These are phyloP conservation scores for Antheraea pernyi DNA, from an alignment of 1,140 invertebrate species.

Conservation along the genomic window DNA sequence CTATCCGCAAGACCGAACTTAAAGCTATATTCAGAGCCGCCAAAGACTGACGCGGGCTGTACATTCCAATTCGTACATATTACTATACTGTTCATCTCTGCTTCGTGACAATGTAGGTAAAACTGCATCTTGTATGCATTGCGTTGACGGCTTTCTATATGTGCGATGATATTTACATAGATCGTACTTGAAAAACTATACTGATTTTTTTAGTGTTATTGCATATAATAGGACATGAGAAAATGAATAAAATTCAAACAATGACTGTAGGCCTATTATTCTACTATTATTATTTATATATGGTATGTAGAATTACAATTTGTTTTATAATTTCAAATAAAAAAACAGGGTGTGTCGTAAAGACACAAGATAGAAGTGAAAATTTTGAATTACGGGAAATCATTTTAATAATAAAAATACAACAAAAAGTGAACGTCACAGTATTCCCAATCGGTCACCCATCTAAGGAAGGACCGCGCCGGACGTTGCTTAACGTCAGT, in stretches of 20 bases:
- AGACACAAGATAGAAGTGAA: no score
- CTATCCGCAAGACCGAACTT: no score
- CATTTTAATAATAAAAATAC: no score
- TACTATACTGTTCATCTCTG: slow-evolving; percentile 1
- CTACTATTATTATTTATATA: not conserved
- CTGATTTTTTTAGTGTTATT: not conserved
- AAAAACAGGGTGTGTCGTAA: no score
- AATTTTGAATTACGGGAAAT: no score
- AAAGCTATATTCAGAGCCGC: no score
- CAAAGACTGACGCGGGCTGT: no score
- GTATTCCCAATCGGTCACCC: no score
- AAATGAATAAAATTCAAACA: not conserved
- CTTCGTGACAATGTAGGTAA: not conserved
- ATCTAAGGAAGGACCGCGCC: no score
- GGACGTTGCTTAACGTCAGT: no score
- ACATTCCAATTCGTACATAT: not conserved
- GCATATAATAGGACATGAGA: not conserved
- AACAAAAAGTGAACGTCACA: no score
- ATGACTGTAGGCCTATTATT: not conserved
- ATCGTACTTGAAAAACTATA: slow-evolving; percentile 17
- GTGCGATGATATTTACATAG: slow-evolving; percentile 24
- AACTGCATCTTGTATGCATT: slow-evolving; percentile 6
- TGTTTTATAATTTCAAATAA: no score
- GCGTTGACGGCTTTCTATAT: slow-evolving; percentile 20
- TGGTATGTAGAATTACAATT: not conserved